Percentiles rank a stretch among this genome's conserved stretches.
These are phyloP conservation scores for Corvus cornix DNA, from an alignment of 2,113 vertebrate genomes.

Conservation along the genomic window DNA sequence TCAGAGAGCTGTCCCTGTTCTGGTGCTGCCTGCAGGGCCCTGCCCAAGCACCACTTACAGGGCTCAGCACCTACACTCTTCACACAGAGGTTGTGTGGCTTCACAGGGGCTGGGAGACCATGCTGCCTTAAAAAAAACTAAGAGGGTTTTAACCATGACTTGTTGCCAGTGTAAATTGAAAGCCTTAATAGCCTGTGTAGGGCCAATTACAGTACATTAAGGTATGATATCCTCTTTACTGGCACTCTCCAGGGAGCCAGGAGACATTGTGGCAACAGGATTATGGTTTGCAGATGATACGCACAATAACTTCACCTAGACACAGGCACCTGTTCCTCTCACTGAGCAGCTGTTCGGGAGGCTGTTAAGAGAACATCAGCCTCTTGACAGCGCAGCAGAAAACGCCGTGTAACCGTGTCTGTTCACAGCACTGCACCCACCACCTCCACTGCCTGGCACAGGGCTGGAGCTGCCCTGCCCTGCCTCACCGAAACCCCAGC, in stretches of 20 bases:
- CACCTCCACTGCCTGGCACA: not conserved
- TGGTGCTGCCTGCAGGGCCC: not conserved
- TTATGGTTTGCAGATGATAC: slow-evolving; percentile 29
- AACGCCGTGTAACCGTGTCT: not conserved
- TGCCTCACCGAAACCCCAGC: not conserved
- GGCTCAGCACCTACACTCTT: not conserved
- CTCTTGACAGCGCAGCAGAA: not conserved
- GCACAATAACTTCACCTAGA: slow-evolving; percentile 6
- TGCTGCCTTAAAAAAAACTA: not conserved
- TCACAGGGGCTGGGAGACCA: not conserved
- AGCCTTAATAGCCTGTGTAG: not conserved
- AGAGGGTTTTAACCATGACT: not conserved
- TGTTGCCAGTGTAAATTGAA: slow-evolving; percentile 9
- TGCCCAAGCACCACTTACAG: not conserved
- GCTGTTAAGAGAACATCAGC: slow-evolving; percentile 23
- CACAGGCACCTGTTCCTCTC: slow-evolving; percentile 19
- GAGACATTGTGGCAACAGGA: not conserved
- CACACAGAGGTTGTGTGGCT: not conserved
- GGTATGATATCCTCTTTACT: slow-evolving; percentile 7
- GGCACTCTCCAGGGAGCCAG: slow-evolving; percentile 8
- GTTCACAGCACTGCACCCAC: not conserved
- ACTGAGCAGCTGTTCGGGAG: not conserved
- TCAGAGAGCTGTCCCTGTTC: not conserved
- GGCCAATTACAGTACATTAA: not conserved
- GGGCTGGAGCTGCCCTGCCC: not conserved